Evolutionary conservation across 2,888 invertebrate genomes (phyloP).

Genomic region (Chrysomela aeneicollis): DNA sequence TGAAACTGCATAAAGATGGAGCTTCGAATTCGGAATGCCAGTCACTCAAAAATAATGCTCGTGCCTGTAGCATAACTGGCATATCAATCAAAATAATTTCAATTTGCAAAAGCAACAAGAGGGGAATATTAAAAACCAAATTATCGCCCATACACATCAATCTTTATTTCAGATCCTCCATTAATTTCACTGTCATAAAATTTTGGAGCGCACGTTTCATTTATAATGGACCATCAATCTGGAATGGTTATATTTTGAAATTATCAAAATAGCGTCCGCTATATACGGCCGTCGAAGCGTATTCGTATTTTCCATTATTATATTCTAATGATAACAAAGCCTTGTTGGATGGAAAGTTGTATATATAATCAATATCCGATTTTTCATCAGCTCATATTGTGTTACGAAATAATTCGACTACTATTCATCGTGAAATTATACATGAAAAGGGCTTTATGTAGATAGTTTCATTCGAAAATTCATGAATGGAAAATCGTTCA

Average conservation of each 20-base stretch:
- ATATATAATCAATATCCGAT: not conserved
- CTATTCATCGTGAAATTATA: no score
- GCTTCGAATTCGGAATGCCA: no score
- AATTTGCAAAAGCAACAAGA: constrained; percentile 26
- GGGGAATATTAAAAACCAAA: constrained; percentile 25
- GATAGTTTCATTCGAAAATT: no score
- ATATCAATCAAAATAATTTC: constrained; percentile 30
- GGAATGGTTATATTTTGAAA: constrained; percentile 3
- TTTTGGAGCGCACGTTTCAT: not conserved
- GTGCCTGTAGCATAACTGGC: constrained; percentile 5
- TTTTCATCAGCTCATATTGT: no score
- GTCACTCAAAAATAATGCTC: not conserved
- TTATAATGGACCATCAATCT: not conserved
- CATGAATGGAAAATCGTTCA: no score
- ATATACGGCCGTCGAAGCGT: not conserved
- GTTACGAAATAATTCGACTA: no score
- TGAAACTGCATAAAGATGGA: no score
- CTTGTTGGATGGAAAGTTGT: not conserved
- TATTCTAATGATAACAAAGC: not conserved
- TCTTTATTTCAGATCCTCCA: constrained; percentile 28
- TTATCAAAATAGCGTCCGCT: not conserved
- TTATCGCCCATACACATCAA: constrained; percentile 28
- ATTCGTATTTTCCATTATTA: not conserved
- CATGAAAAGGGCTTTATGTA: no score
- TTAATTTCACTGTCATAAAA: constrained; percentile 28